Percentiles rank a stretch among this genome's conserved stretches.
These are phyloP conservation scores for Zonotrichia albicollis DNA, from an alignment of 2,797 vertebrate genomes.

Conservation along the genomic window DNA sequence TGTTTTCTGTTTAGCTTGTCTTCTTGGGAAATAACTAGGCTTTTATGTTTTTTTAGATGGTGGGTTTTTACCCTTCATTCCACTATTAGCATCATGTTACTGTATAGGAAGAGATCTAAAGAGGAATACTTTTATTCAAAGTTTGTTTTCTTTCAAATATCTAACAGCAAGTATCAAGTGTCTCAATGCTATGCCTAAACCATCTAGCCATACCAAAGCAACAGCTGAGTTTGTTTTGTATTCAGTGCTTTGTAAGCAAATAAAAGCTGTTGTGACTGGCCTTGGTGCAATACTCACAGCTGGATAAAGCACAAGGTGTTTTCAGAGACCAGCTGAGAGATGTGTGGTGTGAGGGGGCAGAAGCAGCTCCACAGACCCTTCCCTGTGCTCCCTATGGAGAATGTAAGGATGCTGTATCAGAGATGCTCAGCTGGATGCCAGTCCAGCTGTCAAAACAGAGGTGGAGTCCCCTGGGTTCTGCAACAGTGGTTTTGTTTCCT, in stretches of 20 bases:
- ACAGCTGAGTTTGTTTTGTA: background rate
- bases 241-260: background rate
- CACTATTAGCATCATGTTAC: background rate
- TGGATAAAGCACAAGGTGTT: background rate
- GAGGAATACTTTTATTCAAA: background rate
- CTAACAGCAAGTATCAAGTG: background rate
- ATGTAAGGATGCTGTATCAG: background rate
- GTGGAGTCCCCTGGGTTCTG: background rate
- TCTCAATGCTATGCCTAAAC: background rate
- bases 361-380: background rate
- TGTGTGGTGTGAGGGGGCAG: fast-evolving
- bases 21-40: background rate
- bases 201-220: background rate
- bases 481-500: background rate
- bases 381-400: background rate
- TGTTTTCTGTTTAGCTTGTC: background rate
- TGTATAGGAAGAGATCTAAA: background rate
- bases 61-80: background rate
- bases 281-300: background rate
- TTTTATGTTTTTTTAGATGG: background rate
- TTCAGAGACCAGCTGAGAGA: background rate
- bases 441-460: background rate
- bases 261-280: background rate
- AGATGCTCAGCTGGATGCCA: background rate
- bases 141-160: background rate